Conservation (phyloP, 2,888 invertebrate genomes). For the Cosmopolites sordidus region DNA sequence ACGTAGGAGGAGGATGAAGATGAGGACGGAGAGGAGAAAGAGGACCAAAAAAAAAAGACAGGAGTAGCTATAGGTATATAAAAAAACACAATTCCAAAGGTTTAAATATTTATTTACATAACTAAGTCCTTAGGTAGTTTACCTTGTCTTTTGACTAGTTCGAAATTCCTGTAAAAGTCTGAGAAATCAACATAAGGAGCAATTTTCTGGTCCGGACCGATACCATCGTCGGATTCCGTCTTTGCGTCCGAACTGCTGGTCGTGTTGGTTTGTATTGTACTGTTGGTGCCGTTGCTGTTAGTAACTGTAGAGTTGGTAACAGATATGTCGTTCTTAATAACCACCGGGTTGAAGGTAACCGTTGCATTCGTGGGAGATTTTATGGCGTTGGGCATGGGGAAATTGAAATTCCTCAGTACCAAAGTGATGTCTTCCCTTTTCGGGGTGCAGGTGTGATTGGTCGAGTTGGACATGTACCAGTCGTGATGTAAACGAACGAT, state of each 20-base stretch:
- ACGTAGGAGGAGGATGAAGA: too few relatives aligned
- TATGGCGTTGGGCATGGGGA: conserved; percentile 62
- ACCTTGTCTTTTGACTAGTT: conserved; percentile 62
- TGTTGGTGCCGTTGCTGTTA: conserved; percentile 29
- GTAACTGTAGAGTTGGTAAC: conserved; percentile 26
- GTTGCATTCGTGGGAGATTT: conserved; percentile 51
- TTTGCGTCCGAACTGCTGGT: conserved; percentile 40
- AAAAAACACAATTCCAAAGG: too few relatives aligned
- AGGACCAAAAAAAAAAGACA: too few relatives aligned
- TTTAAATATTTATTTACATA: too few relatives aligned
- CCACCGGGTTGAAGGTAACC: conserved; percentile 59
- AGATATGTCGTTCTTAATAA: conserved; percentile 29
- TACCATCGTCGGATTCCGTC: conserved; percentile 50
- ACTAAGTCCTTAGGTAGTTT: conserved; percentile 52
- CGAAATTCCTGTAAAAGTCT: conserved; percentile 71
- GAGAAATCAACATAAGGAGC: conserved; percentile 81
- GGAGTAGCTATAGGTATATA: too few relatives aligned
- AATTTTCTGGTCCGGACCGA: conserved; percentile 60
- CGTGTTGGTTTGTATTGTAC: conserved; percentile 42
- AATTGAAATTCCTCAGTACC: conserved; percentile 81
- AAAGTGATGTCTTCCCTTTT: conserved; percentile 82
- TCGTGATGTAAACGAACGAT: conserved; percentile 80
- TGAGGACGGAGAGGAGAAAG: too few relatives aligned
- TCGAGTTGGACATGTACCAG: conserved; percentile 58
- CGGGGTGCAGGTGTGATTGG: conserved; percentile 49